A percentile compares a stretch with the other conserved stretches of the same genome.
These are phyloP conservation scores for Sitodiplosis mosellana DNA, from an alignment of 1,140 invertebrate species.

Conservation along the genomic window DNA sequence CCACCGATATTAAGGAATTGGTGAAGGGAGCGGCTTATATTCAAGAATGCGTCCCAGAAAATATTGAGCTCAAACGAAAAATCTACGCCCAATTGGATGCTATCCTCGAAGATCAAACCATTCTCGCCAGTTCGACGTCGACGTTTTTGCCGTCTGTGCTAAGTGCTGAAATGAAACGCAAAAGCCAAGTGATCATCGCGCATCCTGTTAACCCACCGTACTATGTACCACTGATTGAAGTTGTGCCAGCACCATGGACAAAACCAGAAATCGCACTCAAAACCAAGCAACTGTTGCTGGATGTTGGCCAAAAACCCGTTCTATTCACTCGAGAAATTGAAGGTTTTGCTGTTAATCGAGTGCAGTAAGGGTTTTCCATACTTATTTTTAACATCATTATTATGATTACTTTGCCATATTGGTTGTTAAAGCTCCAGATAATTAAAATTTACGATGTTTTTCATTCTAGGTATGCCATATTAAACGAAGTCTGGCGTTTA, in stretches of 20 bases:
- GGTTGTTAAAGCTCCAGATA: too few species aligned
- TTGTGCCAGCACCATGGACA: conserved; percentile 86
- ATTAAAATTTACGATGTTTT: too few species aligned
- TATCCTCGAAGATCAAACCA: conserved; percentile 47
- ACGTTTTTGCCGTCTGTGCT: conserved; percentile 76
- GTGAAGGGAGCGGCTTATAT: conserved; percentile 54
- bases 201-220: conserved; percentile 96
- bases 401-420: too few species aligned
- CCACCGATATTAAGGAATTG: conserved; percentile 39
- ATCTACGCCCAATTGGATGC: conserved; percentile 62
- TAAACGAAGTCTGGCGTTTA: conserved; percentile 83
- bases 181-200: conserved; percentile 42
- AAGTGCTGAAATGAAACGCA: conserved; percentile 58
- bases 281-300: conserved; percentile 58
- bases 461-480: conserved; percentile 60
- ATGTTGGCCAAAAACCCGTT: conserved; percentile 82
- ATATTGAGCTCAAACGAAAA: conserved; percentile 64
- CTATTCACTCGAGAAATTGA: conserved; percentile 67
- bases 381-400: too few species aligned
- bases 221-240: conserved; percentile 83
- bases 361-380: conserved; percentile 46
- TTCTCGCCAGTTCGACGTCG: conserved; percentile 80
- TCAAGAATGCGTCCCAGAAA: conserved; percentile 87
- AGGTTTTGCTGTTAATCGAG: conserved; percentile 85
- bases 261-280: conserved; percentile 31